Evolutionary conservation across 1,140 invertebrate genomes (phyloP), one percentile per base, ranked within the genome.

Genomic region (Tachypleus tridentatus): DNA sequence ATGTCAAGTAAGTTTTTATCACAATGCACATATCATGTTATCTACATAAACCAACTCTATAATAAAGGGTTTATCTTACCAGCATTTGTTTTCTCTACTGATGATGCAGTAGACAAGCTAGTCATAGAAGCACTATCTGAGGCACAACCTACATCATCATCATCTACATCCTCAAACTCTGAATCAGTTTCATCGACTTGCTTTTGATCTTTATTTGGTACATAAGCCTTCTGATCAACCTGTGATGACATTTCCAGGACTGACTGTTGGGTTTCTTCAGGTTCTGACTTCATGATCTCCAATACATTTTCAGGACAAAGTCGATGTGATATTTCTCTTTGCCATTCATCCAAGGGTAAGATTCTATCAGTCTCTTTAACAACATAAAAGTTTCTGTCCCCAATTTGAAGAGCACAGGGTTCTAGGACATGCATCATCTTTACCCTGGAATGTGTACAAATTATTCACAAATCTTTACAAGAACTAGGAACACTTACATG

Each of bases 391-490:
- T 86, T 87, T 66, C 87, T 81, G 78, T 94, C 90, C 58, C 89
- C 90, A 53, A 94, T 85, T 80, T 93, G 90, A 58, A 91, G 80
- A 58, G 88, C 89, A 73, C 89, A 92, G n/a, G 89, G 86, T 71
- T 90, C 87, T 73, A 93, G 93, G 47, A 91, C 84, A 74, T 92
- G 91, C 49, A 93, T 77, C 58, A 87, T 79, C 71, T 88, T 87
- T 3, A 93, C 74, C 67, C 86, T 83, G 71, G 47, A 77, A 72
- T 64, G 66, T 29, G 29, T 29, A 29, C 29, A 29, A 29, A 29
- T 29, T 29, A 29, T 29, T 29, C 29, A 29, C 29, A 29, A 29
- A 29, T 29, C 29, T 29, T 29, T 29, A 29, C 29, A 29, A 29
- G 29, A 29, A 29, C 29, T 29, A 29, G 29, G 29, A 29, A 29